Base-by-base conservation (phyloP, 1,140 invertebrate genomes). In the Dinoponera quadriceps region DNA sequence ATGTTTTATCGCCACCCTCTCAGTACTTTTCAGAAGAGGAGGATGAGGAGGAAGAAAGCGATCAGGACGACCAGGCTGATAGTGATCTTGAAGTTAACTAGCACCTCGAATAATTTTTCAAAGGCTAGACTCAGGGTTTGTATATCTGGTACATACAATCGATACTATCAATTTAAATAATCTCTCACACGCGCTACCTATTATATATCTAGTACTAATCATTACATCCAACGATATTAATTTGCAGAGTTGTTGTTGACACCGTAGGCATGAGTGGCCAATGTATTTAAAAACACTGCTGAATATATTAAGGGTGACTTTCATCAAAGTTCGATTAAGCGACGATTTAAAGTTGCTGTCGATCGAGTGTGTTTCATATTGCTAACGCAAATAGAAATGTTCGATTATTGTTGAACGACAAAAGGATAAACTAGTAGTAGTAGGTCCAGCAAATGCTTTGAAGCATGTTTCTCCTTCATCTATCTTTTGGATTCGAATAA, bases 81-180 rank as follows among this genome's bases (percentile, higher is more conserved):
- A 94, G 94, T 91, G 94, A 94, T 87, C 91, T 94, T 82, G 94
- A 94, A 85, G 91, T 94, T 90, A 94, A 94, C 93, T 94, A 94
- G 93, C 93, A 92, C 85, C 69, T 88, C 89, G 88, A 89, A 90
- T 86, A 84, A 91, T 59, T 59, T 75, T 87, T 83, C 84, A 78
- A 84, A 86, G 86, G 91, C 87, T 93, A 90, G 89, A 92, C 90
- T 93, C 89, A 90, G 90, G 91, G 90, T 93, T 89, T 62, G 82
- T 88, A 90, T 57, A 51, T 78, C 48, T 18, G 18, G 49, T 77
- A 59, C 9, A 62, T 60, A 57, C n/a, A 20, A 9, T 7, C 20
- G 22, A 14, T 25, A 44, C 9, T 60, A 20, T 74, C 44, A 9
- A 11, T 44, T 3, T 33, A 33, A 5, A 59, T 74, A 49, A 16